Base-by-base conservation (phyloP, 2,113 vertebrate species). In the Catharus bicknelli region DNA sequence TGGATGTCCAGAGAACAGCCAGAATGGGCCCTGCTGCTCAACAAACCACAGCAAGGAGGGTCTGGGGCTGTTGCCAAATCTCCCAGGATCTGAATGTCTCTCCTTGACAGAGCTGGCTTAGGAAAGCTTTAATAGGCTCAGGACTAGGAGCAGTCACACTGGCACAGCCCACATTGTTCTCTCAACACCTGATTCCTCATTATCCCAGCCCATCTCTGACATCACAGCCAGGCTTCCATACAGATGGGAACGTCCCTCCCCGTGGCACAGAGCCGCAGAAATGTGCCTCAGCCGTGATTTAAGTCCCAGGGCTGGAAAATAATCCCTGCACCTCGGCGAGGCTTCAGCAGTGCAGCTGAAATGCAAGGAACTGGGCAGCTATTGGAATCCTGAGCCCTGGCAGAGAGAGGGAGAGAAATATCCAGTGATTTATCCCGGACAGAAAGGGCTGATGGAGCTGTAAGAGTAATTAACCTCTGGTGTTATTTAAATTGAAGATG, bases 381-480 rank as follows among this genome's bases (percentile, higher is more conserved):
- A 27, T 1, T 4, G 47, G 64, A 74, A 63, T 38, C 16, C 53
- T 7, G 34, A 34, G 34, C 51, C 1, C 0, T 13, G 43, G 61
- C 69, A 75, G 10, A 4, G 29, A 32, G 23, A 68, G 55, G 8
- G 38, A 75, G 59, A 86, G 22, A 79, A 94, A 87, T 15, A 68
- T 1, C 32, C 62, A 18, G 78, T 12, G 66, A 82, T 66, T 53
- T 83, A 42, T 36, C 42, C 7, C 2, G 59, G 38, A 67, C 63
- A 34, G 68, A 74, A 76, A 72, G 76, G 82, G 70, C 84, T 90
- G 85, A 61, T 64, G 74, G 67, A 94, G 78, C 57, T 59, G 16
- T 1, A 8, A 57, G 62, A 87, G 87, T 76, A 95, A 94, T 90
- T 94, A 94, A 95, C 75, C 85, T 88, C 82, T 51, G 82, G 62